phyloP scores from a whole-genome alignment of 2,888 invertebrate genomes.

The Ophioninae sp. region DNA sequence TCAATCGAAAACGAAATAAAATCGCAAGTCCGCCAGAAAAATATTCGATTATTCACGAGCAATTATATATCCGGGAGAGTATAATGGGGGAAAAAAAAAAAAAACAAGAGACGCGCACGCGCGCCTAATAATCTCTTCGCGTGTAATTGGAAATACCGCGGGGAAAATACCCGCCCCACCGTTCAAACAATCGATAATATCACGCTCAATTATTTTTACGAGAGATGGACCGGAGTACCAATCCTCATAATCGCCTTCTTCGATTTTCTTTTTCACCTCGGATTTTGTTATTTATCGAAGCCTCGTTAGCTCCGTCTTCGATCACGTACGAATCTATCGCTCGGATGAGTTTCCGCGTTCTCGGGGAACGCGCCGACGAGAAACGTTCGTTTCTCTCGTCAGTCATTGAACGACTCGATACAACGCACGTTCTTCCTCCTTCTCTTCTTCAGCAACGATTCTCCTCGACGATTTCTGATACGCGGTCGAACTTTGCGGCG shows the following conservation, averaged over 20 bases:
- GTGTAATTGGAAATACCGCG: slow-evolving; percentile 3
- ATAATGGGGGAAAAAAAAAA: no score
- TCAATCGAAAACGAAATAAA: not conserved
- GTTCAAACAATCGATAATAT: slow-evolving; percentile 28
- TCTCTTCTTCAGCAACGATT: slow-evolving; percentile 6
- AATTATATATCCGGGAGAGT: not conserved
- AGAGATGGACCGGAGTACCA: no score
- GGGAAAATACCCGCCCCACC: not conserved
- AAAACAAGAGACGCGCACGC: not conserved
- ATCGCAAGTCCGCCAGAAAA: not conserved
- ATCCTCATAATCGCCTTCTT: not conserved
- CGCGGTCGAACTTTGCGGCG: no score
- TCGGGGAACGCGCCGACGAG: slow-evolving; percentile 1
- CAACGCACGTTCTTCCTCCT: not conserved
- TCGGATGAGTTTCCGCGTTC: slow-evolving; percentile 49
- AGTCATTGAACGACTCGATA: not conserved
- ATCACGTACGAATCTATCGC: slow-evolving; percentile 43
- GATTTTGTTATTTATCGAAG: not conserved
- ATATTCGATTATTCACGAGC: not conserved
- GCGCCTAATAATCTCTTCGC: no score
- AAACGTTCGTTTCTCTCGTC: slow-evolving; percentile 4
- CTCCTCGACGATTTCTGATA: not conserved
- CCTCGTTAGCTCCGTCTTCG: not conserved
- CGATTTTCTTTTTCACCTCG: not conserved
- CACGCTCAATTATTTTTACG: slow-evolving; percentile 8